phyloP scores from a whole-genome alignment of 2,797 vertebrate species.

The Distichodus sexfasciatus region DNA sequence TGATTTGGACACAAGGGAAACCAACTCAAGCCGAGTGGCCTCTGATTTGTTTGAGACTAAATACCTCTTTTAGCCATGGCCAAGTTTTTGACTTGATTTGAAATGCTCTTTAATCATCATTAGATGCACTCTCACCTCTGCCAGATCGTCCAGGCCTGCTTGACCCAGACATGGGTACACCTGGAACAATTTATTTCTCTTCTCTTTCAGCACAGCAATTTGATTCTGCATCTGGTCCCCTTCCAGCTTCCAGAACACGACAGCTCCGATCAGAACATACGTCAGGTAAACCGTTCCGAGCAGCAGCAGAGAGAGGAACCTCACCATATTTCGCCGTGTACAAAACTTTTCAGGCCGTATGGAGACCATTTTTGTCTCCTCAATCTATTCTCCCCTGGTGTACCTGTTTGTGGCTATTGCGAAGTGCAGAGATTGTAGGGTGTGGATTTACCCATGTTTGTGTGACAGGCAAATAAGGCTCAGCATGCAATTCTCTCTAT shows the following conservation, averaged over 20 bases:
- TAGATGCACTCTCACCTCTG: slow-evolving; percentile 62
- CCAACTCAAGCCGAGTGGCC: no score
- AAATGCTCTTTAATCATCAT: no score
- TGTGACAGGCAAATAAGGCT: slow-evolving; percentile 69
- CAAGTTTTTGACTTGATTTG: no score
- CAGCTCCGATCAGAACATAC: slow-evolving; percentile 73
- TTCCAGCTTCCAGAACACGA: slow-evolving; percentile 75
- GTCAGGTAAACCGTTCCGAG: slow-evolving; percentile 64
- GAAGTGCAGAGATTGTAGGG: slow-evolving; percentile 20
- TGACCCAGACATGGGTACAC: slow-evolving; percentile 68
- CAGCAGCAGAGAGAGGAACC: slow-evolving; percentile 69
- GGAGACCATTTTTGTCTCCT: slow-evolving; percentile 29
- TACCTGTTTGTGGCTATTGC: slow-evolving; percentile 26
- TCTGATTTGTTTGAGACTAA: no score
- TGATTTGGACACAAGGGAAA: no score
- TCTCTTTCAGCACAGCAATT: slow-evolving; percentile 39
- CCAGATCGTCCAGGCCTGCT: slow-evolving; percentile 58
- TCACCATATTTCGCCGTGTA: slow-evolving; percentile 24
- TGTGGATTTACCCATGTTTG: slow-evolving; percentile 40
- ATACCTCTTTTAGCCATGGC: no score
- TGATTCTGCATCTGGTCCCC: slow-evolving; percentile 58
- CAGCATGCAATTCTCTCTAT: slow-evolving; percentile 39
- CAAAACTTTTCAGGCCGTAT: not conserved
- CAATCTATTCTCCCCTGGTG: slow-evolving; percentile 16
- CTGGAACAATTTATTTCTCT: slow-evolving; percentile 53